phyloP scores from a whole-genome alignment of 1,140 invertebrate genomes.

The Sesamia nonagrioides region DNA sequence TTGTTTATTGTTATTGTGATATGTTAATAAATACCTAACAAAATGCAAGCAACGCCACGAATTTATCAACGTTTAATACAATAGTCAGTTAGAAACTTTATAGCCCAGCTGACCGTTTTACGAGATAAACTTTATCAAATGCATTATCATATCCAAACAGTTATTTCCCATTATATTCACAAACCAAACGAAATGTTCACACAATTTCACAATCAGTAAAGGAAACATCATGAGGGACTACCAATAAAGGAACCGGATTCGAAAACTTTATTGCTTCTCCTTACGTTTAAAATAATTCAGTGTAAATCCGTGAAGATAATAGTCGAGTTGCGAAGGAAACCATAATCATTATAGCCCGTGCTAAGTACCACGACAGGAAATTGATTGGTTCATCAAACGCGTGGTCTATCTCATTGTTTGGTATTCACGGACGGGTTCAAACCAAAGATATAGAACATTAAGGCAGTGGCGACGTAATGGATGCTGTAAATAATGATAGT shows the following conservation, averaged over 20 bases:
- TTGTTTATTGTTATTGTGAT: conserved; percentile 19
- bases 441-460: conserved; percentile 4
- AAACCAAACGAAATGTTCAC: conserved; percentile 22
- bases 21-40: conserved; percentile 10
- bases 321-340: conserved; percentile 49
- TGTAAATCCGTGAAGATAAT: conserved; percentile 51
- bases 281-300: conserved; percentile 54
- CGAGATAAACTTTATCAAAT: conserved; percentile 44
- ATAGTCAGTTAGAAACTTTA: conserved; percentile 41
- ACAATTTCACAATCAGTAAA: conserved; percentile 43
- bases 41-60: conserved; percentile 8
- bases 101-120: conserved; percentile 28
- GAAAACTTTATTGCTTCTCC: conserved; percentile 47
- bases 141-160: conserved; percentile 43
- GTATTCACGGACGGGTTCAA: conserved; percentile 26
- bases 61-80: conserved; percentile 39
- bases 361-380: conserved; percentile 35
- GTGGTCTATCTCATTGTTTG: conserved; percentile 20
- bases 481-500: conserved; percentile 13
- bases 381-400: conserved; percentile 36
- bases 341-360: conserved; percentile 49
- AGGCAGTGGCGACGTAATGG: conserved; percentile 16
- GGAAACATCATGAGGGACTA: conserved; percentile 34
- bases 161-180: conserved; percentile 44
- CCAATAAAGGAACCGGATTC: conserved; percentile 50